Evolutionary conservation across 2,113 vertebrate species (phyloP).

Genomic region (Gymnocephalus cernua): DNA sequence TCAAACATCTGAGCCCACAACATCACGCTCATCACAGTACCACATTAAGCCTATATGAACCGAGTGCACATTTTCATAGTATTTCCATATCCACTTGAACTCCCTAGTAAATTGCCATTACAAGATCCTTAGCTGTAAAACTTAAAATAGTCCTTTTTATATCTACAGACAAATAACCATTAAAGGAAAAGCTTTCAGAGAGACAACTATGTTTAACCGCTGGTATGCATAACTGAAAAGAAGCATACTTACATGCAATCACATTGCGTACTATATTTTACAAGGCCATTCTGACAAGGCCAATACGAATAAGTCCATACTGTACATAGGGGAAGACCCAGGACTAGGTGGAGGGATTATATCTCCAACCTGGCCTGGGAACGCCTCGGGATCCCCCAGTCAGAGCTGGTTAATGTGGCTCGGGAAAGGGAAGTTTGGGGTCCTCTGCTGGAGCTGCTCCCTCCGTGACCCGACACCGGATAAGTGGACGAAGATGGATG

Average conservation of each 20-base stretch:
- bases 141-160: slow-evolving; percentile 10
- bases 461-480: too few relatives aligned
- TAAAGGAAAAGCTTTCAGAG: not conserved
- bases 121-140: slow-evolving; percentile 18
- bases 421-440: too few relatives aligned
- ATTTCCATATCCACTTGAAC: slow-evolving; percentile 45
- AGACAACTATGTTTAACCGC: not conserved
- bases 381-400: too few relatives aligned
- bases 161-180: not conserved
- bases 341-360: too few relatives aligned
- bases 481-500: too few relatives aligned
- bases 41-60: slow-evolving; percentile 25
- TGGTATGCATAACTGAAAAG: not conserved
- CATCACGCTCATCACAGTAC: not conserved
- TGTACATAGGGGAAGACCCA: too few relatives aligned
- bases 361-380: too few relatives aligned
- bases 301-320: not conserved
- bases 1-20: slow-evolving; percentile 30
- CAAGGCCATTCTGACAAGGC: not conserved
- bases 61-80: slow-evolving; percentile 47
- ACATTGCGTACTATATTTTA: not conserved
- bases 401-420: too few relatives aligned
- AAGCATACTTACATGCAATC: not conserved
- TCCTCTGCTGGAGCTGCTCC: too few relatives aligned
- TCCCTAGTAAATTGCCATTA: slow-evolving; percentile 28